Evolutionary conservation across 2,888 invertebrate species (phyloP).

Genomic region (Lasioglossum pauxillum): DNA sequence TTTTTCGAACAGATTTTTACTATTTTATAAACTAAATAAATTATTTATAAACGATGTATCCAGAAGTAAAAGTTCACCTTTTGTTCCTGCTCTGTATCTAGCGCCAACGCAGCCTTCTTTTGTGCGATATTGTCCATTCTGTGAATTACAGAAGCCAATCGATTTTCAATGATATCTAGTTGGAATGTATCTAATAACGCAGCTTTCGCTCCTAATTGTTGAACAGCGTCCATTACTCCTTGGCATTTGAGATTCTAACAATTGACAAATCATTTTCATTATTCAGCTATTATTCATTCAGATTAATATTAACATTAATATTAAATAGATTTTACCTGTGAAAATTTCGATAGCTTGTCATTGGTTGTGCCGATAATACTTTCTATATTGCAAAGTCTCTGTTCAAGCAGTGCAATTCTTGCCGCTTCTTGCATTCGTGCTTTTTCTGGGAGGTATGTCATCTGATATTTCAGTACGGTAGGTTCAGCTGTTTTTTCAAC

Average conservation of each 20-base stretch:
- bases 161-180: constrained; percentile 93
- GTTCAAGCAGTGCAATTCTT: constrained; percentile 93
- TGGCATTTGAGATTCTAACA: constrained; percentile 74
- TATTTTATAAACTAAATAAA: background rate
- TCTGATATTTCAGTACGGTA: constrained; percentile 87
- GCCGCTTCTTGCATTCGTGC: constrained; percentile 90
- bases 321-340: constrained; percentile 71
- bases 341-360: constrained; percentile 85
- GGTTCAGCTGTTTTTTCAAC: constrained; percentile 62
- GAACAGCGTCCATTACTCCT: constrained; percentile 90
- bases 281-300: background rate
- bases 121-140: constrained; percentile 91
- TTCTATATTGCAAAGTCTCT: constrained; percentile 92
- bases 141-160: constrained; percentile 90
- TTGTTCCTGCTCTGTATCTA: constrained; percentile 88
- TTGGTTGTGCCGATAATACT: constrained; percentile 92
- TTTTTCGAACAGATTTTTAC: constrained; percentile 21
- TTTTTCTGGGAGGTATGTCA: constrained; percentile 89
- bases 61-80: constrained; percentile 85
- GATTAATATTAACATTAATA: background rate
- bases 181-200: constrained; percentile 92
- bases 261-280: constrained; percentile 40
- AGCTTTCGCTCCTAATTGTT: constrained; percentile 91
- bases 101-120: constrained; percentile 85
- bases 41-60: constrained; percentile 11